phyloP scores from a whole-genome alignment of 1,140 invertebrate genomes.

The Drosophila orena region DNA sequence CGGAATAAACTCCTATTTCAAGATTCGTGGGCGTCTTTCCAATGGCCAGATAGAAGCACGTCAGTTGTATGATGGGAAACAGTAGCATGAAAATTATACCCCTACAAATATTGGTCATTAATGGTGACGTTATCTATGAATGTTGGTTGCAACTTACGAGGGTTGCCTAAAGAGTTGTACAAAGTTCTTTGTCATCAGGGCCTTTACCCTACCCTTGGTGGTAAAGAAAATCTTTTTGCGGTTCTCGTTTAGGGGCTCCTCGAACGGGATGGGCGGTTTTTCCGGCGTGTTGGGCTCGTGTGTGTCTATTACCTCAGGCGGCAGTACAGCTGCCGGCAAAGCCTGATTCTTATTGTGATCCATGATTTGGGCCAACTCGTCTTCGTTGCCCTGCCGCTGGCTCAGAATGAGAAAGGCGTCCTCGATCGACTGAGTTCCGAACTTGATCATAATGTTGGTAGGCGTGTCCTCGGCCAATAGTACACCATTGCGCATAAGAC shows the following conservation, averaged over 20 bases:
- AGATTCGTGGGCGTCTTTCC: constrained; percentile 91
- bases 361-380: constrained; percentile 62
- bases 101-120: constrained; percentile 85
- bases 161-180: constrained; percentile 89
- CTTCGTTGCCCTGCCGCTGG: constrained; percentile 86
- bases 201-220: constrained; percentile 79
- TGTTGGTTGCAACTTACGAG: constrained; percentile 85
- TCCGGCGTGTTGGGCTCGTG: constrained; percentile 46
- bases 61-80: constrained; percentile 92
- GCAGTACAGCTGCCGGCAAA: constrained; percentile 54
- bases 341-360: constrained; percentile 55
- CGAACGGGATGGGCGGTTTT: constrained; percentile 56
- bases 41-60: constrained; percentile 92
- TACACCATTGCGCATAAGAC: constrained; percentile 93
- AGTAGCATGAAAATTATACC: constrained; percentile 92
- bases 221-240: constrained; percentile 75
- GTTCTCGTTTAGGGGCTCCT: constrained; percentile 65
- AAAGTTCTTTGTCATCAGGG: constrained; percentile 87
- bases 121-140: not conserved
- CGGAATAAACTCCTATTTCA: constrained; percentile 90
- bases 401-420: constrained; percentile 91
- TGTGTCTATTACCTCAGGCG: constrained; percentile 70
- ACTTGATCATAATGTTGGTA: constrained; percentile 87
- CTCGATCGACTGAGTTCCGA: constrained; percentile 89
- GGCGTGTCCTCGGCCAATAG: constrained; percentile 95